A percentile compares a stretch with the other conserved stretches of the same genome.
Evolutionary conservation across 2,797 vertebrate species (phyloP).

Genomic region (Clarias pachynema): DNA sequence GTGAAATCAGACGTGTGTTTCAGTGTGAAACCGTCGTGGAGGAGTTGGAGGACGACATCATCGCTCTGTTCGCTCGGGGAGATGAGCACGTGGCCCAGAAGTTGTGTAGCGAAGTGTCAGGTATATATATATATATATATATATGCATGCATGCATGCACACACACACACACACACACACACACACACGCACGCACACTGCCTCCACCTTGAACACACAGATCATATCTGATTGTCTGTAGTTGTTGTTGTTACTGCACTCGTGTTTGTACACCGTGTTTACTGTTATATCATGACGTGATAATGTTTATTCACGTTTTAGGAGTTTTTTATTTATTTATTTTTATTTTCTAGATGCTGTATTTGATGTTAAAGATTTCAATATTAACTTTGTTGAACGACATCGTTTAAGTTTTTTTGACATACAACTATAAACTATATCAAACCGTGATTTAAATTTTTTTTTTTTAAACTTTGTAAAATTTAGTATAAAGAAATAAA

Average conservation of each 20-base stretch:
- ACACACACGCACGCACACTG: not conserved
- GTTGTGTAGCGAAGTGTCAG: slow-evolving; percentile 86
- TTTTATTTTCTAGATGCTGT: not conserved
- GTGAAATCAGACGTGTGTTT: slow-evolving; percentile 50
- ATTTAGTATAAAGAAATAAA: not conserved
- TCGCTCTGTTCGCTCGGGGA: slow-evolving; percentile 80
- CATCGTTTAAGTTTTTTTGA: not conserved
- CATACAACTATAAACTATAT: not conserved
- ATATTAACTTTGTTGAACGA: not conserved
- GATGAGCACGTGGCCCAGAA: slow-evolving; percentile 74
- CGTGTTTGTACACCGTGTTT: not conserved
- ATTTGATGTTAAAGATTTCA: not conserved
- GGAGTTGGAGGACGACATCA: slow-evolving; percentile 87
- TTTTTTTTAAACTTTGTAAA: not conserved
- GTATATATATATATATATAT: slow-evolving; percentile 68
- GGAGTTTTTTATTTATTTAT: not conserved
- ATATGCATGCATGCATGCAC: not conserved
- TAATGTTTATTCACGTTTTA: not conserved
- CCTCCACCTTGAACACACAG: not conserved
- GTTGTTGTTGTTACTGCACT: not conserved
- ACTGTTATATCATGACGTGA: not conserved
- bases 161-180: not conserved
- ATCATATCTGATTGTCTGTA: not conserved
- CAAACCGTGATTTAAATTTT: not conserved
- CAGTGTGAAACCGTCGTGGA: slow-evolving; percentile 87